These are phyloP conservation scores for Alosa alosa DNA, from an alignment of 2,113 vertebrate genomes.

Conservation along the genomic window DNA sequence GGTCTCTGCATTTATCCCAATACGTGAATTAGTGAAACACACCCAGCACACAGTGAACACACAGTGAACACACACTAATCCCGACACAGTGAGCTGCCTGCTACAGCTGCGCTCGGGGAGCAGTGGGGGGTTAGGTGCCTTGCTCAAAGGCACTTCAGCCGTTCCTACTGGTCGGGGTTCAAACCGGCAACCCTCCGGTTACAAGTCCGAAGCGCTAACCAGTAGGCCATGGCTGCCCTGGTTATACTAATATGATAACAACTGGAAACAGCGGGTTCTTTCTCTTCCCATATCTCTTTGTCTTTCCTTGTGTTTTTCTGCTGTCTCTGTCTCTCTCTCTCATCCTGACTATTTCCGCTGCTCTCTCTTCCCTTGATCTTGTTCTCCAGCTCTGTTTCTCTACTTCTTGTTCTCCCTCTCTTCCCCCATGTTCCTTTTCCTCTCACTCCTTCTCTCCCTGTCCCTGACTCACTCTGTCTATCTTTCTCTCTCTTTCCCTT, in stretches of 20 bases:
- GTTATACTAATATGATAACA: not conserved
- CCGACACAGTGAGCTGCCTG: too few relatives aligned
- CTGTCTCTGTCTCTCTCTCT: not conserved
- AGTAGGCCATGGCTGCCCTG: too few relatives aligned
- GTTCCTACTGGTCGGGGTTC: too few relatives aligned
- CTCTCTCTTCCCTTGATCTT: not conserved
- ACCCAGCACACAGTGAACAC: too few relatives aligned
- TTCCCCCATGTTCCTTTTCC: not conserved
- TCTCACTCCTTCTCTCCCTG: not conserved
- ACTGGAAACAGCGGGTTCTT: not conserved
- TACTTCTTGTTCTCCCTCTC: not conserved
- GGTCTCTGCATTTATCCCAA: too few relatives aligned
- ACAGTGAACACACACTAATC: too few relatives aligned
- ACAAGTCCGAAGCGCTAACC: too few relatives aligned
- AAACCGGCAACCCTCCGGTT: too few relatives aligned
- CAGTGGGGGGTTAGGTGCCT: too few relatives aligned
- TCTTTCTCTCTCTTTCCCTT: not conserved
- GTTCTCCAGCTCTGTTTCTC: not conserved
- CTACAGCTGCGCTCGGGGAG: too few relatives aligned
- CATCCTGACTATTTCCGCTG: not conserved
- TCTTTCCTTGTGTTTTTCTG: not conserved
- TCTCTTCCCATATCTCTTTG: not conserved
- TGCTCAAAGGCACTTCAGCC: too few relatives aligned
- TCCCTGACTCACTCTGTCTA: not conserved
- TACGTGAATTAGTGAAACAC: too few relatives aligned